Conservation (phyloP, 2,113 vertebrate genomes). For the Machaerirhynchus nigripectus region DNA sequence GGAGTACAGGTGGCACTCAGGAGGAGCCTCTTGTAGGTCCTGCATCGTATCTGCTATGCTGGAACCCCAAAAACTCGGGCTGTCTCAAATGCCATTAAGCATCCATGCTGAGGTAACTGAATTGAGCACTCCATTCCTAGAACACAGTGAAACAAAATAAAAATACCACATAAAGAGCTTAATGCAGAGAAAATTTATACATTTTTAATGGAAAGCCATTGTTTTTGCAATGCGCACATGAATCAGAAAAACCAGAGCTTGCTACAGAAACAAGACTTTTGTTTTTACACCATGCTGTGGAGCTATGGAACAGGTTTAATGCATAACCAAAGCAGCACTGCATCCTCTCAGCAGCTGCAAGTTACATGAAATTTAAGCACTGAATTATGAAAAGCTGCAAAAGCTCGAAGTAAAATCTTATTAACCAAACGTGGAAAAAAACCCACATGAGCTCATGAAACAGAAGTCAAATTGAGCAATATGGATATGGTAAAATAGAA, state of each 20-base stretch:
- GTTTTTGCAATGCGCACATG: not conserved
- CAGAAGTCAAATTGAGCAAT: not conserved
- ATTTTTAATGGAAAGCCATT: not conserved
- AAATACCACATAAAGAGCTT: not conserved
- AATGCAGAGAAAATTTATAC: not conserved
- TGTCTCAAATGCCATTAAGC: not conserved
- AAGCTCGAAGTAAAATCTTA: not conserved
- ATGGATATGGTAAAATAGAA: not conserved
- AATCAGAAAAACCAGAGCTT: not conserved
- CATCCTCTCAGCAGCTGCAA: not conserved
- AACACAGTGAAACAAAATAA: not conserved
- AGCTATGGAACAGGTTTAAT: not conserved
- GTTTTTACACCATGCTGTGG: not conserved
- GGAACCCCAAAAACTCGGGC: accelerated
- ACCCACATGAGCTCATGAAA: not conserved
- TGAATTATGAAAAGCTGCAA: not conserved
- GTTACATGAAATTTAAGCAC: not conserved
- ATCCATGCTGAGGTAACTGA: not conserved
- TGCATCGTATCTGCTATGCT: not conserved
- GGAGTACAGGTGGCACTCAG: not conserved
- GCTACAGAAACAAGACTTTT: not conserved
- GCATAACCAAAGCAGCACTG: not conserved
- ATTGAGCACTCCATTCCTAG: not conserved
- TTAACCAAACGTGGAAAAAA: not conserved
- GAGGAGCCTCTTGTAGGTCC: not conserved